A percentile compares a stretch with the other conserved stretches of the same genome.
Conservation (phyloP, 2,797 vertebrate genomes). For the Momotus momota region DNA sequence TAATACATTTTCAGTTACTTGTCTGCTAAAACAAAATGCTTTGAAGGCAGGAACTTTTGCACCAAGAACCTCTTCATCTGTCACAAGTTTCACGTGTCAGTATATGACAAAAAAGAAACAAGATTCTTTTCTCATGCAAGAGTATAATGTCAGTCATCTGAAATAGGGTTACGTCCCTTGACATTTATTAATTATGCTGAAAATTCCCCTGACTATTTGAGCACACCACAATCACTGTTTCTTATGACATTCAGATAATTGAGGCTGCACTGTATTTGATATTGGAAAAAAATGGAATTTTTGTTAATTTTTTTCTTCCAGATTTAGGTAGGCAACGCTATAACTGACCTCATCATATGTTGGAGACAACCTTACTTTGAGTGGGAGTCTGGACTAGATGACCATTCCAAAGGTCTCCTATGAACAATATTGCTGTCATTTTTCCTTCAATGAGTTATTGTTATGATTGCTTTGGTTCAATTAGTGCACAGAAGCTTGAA, state of each 20-base stretch:
- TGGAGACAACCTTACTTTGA: not conserved
- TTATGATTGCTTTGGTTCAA: not conserved
- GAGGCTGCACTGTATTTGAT: not conserved
- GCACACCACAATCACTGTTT: not conserved
- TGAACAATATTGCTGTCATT: not conserved
- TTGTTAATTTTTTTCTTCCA: not conserved
- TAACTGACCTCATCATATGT: not conserved
- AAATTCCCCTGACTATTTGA: not conserved
- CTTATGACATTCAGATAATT: conserved; percentile 7
- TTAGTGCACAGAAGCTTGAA: not conserved
- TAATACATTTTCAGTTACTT: not conserved
- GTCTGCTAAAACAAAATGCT: not conserved
- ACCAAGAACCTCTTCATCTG: not conserved
- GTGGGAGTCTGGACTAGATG: rapidly evolving
- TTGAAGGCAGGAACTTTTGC: not conserved
- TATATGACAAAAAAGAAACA: not conserved
- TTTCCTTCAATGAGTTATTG: not conserved
- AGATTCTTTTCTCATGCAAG: not conserved
- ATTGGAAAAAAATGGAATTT: not conserved
- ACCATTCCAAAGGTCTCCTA: not conserved
- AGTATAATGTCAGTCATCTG: not conserved
- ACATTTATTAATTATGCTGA: conserved; percentile 44
- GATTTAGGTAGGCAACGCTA: not conserved
- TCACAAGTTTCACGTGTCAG: not conserved
- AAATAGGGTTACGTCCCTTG: conserved; percentile 37